Conservation (phyloP, 2,888 invertebrate genomes). For the Criorhina ranunculi region DNA sequence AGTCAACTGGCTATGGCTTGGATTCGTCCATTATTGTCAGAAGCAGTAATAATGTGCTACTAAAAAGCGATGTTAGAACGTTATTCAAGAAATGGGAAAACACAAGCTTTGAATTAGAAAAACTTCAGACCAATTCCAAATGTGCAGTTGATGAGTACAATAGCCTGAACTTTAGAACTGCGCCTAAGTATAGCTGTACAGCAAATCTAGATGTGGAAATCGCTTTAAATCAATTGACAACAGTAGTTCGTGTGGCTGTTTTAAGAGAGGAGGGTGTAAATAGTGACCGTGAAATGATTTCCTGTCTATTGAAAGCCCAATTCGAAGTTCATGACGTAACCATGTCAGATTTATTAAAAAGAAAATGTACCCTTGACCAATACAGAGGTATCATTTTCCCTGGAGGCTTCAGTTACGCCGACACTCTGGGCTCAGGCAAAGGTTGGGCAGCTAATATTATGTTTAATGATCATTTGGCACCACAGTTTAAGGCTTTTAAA, state of each 20-base stretch:
- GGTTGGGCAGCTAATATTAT: constrained; percentile 98
- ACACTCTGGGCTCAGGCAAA: constrained; percentile 98
- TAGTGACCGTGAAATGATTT: constrained; percentile 99
- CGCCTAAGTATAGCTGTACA: constrained; percentile 90
- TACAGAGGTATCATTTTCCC: constrained; percentile 97
- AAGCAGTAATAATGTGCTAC: constrained; percentile 80
- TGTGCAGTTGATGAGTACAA: constrained; percentile 93
- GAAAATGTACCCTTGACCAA: constrained; percentile 89
- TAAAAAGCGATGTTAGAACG: constrained; percentile 88
- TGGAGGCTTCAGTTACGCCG: constrained; percentile 99
- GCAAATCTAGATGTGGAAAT: constrained; percentile 88
- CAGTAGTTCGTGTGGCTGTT: constrained; percentile 92
- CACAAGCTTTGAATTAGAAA: constrained; percentile 95
- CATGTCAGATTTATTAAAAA: constrained; percentile 94
- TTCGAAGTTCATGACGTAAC: constrained; percentile 97
- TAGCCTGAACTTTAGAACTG: constrained; percentile 88
- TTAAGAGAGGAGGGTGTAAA: constrained; percentile 97
- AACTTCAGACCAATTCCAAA: constrained; percentile 91
- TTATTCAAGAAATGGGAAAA: constrained; percentile 97
- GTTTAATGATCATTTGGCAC: constrained; percentile 90
- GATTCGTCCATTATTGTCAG: constrained; percentile 81
- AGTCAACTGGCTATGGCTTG: constrained; percentile 88
- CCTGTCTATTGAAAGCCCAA: constrained; percentile 93
- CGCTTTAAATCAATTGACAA: constrained; percentile 82
- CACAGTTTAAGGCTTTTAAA: constrained; percentile 92